Evolutionary conservation across 2,888 invertebrate species (phyloP), one percentile per base, ranked within the genome.

Genomic region (Eustalomyia histrio): DNA sequence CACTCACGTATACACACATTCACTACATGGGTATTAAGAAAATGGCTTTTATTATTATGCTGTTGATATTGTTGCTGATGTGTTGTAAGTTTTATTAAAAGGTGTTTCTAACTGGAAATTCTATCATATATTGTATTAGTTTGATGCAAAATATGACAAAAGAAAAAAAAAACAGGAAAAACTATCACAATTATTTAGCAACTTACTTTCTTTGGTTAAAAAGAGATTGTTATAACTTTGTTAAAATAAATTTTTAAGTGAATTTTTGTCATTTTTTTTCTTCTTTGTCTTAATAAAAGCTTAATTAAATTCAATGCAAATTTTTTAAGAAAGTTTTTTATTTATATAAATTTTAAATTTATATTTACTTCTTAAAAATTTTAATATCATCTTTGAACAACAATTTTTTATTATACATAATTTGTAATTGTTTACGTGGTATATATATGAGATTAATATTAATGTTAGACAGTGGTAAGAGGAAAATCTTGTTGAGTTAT

Each of bases 211-310:
- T 17, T 60, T 17, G 4, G 35, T 12, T 14, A 24, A 10, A 39
- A 60, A 60, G n/a, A 33, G 6, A 35, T 58, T 18, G n/a, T 17
- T 4, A 8, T 18, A 60, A 60, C 60, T 60, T 60, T 60, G 60
- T 60, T 35, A 39, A 39, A 60, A 60, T 60, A 39, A 12, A 14
- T 35, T 39, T 17, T 58, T 35, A 47, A 47, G 43, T 47, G 43
- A 47, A 47, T n/a, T n/a, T 47, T 47, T n/a, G 43, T 43, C 35
- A 24, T 57, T 16, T n/a, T 63, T 63, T 3, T 16, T n/a, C 47
- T 63, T 3, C 2, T 63, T 63, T 47, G 24, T 29, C 24, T 57
- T 1, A 4, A 8, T 33, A 57, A 57, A 57, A 33, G 14, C n/a
- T 12, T 57, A 24, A n/a, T 29, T 29, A 57, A 57, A 24, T n/a